Percentiles rank a stretch among this genome's conserved stretches.
Evolutionary conservation across 2,797 vertebrate species (phyloP).

Genomic region (Cephalopachus bancanus): DNA sequence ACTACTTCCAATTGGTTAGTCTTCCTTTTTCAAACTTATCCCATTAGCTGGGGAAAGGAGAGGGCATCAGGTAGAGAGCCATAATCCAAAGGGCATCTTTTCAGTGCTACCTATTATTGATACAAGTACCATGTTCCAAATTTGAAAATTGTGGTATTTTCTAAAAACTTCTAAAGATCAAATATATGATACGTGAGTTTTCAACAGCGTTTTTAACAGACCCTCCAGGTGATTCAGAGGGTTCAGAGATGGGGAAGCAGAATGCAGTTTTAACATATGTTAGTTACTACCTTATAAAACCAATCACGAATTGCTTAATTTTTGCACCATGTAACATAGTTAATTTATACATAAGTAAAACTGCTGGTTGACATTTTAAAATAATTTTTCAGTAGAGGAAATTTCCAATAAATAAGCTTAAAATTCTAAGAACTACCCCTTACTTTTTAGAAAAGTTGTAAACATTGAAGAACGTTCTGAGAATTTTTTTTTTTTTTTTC

Average conservation of each 20-base stretch:
- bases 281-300: conserved; percentile 50
- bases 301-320: neutral
- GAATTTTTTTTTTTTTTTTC: neutral
- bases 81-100: conserved; percentile 15
- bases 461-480: conserved; percentile 36
- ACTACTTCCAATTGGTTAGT: neutral
- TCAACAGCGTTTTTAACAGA: too few relatives aligned
- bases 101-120: neutral
- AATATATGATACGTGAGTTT: neutral
- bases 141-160: conserved; percentile 44
- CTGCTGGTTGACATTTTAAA: neutral
- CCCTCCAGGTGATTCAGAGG: too few relatives aligned
- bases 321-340: neutral
- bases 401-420: conserved; percentile 48
- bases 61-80: neutral
- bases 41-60: neutral
- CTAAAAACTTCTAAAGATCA: conserved; percentile 29
- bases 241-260: neutral
- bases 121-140: conserved; percentile 18
- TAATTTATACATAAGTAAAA: neutral
- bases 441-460: conserved; percentile 35
- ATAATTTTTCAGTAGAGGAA: conserved; percentile 7
- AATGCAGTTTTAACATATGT: conserved; percentile 4
- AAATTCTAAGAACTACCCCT: neutral
- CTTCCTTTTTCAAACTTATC: conserved; percentile 15